Evolutionary conservation across 2,113 vertebrate species (phyloP).

Genomic region (Donacobius atricapilla): DNA sequence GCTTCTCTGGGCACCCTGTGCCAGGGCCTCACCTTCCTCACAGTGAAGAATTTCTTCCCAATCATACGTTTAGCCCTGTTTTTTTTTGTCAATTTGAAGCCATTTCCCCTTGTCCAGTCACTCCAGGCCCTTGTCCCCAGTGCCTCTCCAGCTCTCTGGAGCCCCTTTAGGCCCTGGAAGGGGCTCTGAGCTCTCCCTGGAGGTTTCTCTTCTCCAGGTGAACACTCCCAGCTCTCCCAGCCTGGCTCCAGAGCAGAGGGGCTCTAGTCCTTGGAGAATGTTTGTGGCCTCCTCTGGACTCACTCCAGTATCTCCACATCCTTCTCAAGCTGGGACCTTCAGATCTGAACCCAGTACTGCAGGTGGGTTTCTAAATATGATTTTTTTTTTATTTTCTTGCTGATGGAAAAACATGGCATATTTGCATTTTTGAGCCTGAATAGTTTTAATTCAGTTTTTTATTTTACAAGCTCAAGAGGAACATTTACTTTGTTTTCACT

Average conservation of each 20-base stretch:
- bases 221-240: neutral
- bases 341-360: neutral
- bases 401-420: slow-evolving; percentile 66
- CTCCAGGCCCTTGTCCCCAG: accelerated
- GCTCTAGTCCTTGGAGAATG: neutral
- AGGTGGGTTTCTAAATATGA: slow-evolving; percentile 36
- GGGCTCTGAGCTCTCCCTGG: neutral
- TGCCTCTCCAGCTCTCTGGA: neutral
- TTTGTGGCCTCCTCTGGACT: neutral
- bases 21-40: accelerated
- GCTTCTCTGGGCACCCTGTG: neutral
- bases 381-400: slow-evolving; percentile 72
- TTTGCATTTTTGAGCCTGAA: slow-evolving; percentile 83
- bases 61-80: too few relatives aligned
- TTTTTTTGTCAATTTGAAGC: neutral
- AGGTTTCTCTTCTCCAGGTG: neutral
- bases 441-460: slow-evolving; percentile 79
- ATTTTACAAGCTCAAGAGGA: slow-evolving; percentile 77
- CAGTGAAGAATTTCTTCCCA: accelerated
- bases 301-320: neutral
- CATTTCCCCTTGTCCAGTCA: neutral
- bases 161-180: accelerated
- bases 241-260: neutral
- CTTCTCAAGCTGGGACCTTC: neutral
- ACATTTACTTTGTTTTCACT: slow-evolving; percentile 82